Evolutionary conservation across 2,797 vertebrate genomes (phyloP).

Genomic region (Knipowitschia caucasica): DNA sequence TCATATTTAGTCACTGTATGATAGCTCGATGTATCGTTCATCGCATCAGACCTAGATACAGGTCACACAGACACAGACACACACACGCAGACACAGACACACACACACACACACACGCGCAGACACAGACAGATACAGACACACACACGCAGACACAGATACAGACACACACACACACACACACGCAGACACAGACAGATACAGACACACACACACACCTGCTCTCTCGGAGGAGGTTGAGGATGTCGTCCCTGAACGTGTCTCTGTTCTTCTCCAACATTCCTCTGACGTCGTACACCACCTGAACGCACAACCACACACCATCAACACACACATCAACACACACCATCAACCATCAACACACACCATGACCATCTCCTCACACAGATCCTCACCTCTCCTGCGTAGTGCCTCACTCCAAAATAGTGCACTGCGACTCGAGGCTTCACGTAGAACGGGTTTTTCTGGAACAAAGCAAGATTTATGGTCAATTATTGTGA

Average conservation of each 20-base stretch:
- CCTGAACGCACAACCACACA: conserved; percentile 70
- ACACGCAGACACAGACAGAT: neutral
- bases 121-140: too few species aligned
- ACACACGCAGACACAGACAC: neutral
- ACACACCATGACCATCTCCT: neutral
- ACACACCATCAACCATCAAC: neutral
- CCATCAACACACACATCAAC: conserved; percentile 5
- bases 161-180: neutral
- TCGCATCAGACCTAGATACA: too few species aligned
- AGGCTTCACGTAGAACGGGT: conserved; percentile 93
- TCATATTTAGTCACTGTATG: too few species aligned
- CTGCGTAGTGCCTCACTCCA: conserved; percentile 93
- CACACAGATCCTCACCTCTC: conserved; percentile 81
- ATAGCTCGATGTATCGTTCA: too few species aligned
- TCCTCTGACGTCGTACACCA: conserved; percentile 92
- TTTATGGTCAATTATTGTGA: too few species aligned
- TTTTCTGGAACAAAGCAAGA: conserved; percentile 76
- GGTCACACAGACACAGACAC: neutral
- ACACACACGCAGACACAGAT: neutral
- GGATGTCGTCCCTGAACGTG: conserved; percentile 92
- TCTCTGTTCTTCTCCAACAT: conserved; percentile 96
- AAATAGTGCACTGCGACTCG: conserved; percentile 92
- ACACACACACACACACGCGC: neutral
- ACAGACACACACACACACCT: conserved; percentile 65
- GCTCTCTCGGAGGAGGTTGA: conserved; percentile 92